phyloP scores from a whole-genome alignment of 2,113 vertebrate genomes.

The Catharus minimus region DNA sequence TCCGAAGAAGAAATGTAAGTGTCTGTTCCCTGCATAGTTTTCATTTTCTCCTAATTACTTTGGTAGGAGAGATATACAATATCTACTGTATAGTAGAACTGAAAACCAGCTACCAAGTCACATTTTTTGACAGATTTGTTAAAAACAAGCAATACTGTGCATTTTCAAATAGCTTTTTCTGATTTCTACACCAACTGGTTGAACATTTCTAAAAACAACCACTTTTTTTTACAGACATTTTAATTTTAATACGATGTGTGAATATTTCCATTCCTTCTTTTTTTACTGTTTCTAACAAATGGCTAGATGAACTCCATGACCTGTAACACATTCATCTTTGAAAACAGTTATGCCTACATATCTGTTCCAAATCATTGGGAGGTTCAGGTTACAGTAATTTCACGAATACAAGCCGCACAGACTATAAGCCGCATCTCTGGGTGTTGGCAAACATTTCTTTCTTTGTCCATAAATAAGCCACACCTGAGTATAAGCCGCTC shows the following conservation, averaged over 20 bases:
- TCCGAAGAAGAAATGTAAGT: not conserved
- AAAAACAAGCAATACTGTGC: not conserved
- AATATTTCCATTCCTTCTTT: constrained; percentile 2
- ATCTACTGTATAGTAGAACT: not conserved
- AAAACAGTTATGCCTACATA: not conserved
- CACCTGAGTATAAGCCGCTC: no score
- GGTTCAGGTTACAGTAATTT: not conserved
- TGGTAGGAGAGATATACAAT: not conserved
- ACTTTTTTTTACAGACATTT: constrained; percentile 3
- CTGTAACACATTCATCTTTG: not conserved
- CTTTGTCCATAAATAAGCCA: no score
- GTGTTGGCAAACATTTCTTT: no score
- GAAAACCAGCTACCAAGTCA: not conserved
- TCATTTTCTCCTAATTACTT: not conserved
- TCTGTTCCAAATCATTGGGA: not conserved
- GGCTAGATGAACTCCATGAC: not conserved
- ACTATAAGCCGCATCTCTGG: no score
- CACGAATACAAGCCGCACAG: no score
- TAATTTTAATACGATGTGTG: constrained; percentile 18
- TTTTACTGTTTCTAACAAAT: not conserved
- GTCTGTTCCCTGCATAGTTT: not conserved
- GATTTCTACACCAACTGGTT: constrained; percentile 19
- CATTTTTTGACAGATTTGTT: not conserved
- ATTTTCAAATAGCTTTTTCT: constrained; percentile 14
- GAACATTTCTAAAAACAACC: not conserved